These are phyloP conservation scores for Sylvilagus bachmani DNA, from an alignment of 2,113 vertebrate genomes.

Conservation along the genomic window DNA sequence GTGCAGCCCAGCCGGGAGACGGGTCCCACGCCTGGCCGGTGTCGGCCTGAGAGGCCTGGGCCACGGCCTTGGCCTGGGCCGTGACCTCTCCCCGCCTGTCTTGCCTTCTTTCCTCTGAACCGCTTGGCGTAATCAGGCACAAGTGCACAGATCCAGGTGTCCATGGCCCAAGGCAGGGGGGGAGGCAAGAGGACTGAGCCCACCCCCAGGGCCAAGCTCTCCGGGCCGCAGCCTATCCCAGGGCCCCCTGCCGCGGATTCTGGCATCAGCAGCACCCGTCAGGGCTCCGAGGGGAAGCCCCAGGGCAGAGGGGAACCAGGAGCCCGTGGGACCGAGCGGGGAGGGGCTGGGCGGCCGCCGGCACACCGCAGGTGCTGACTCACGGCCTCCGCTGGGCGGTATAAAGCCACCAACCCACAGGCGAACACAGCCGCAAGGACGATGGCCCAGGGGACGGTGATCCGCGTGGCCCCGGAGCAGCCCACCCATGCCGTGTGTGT, in stretches of 20 bases:
- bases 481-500: constrained; percentile 78
- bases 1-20: neutral
- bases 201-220: accelerated
- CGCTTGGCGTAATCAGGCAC: accelerated
- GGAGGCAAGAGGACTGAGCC: neutral
- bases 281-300: neutral
- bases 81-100: neutral
- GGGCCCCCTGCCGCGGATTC: neutral
- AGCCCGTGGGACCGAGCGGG: neutral
- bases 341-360: neutral
- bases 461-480: constrained; percentile 57
- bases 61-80: neutral
- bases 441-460: constrained; percentile 71
- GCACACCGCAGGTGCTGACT: constrained; percentile 77
- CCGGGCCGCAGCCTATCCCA: neutral
- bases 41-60: neutral
- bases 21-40: accelerated
- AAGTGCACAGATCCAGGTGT: neutral
- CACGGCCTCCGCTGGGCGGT: neutral
- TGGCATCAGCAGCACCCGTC: accelerated
- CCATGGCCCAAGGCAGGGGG: accelerated
- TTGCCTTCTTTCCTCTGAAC: neutral
- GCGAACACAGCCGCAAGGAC: neutral
- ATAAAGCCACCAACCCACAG: constrained; percentile 59
- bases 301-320: neutral